A percentile compares a stretch with the other conserved stretches of the same genome.
phyloP scores from a whole-genome alignment of 92 coral and sea anemone genomes.

The Pocillopora grandis region DNA sequence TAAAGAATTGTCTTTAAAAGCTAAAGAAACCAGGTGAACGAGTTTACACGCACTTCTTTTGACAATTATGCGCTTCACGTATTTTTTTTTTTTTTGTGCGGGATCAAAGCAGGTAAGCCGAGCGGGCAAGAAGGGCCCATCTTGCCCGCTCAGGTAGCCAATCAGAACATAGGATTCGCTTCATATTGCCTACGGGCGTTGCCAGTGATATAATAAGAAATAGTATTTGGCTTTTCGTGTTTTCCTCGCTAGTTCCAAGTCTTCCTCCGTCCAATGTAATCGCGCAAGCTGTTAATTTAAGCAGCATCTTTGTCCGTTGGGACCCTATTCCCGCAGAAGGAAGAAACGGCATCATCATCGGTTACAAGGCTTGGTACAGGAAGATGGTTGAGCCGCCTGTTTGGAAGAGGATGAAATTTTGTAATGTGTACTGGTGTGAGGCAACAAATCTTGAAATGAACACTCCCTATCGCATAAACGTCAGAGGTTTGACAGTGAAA shows the following conservation, averaged over 20 bases:
- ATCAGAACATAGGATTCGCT: no score
- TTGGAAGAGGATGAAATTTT: not conserved
- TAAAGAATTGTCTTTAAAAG: no score
- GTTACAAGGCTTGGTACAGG: slow-evolving; percentile 32
- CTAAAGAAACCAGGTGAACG: no score
- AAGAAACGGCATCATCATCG: slow-evolving; percentile 44
- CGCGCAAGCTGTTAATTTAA: slow-evolving; percentile 48
- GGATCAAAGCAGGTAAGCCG: no score
- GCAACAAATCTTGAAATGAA: slow-evolving; percentile 9
- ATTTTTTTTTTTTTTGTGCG: no score
- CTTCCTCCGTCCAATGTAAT: slow-evolving; percentile 36
- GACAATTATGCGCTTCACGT: no score
- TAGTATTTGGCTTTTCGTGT: not conserved
- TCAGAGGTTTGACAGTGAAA: slow-evolving; percentile 3
- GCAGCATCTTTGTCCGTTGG: slow-evolving; percentile 49
- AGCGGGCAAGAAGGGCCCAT: no score
- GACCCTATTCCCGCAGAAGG: slow-evolving; percentile 39
- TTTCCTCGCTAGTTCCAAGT: slow-evolving; percentile 19
- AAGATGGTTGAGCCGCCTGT: not conserved
- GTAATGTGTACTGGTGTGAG: slow-evolving; percentile 4
- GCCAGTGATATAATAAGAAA: no score
- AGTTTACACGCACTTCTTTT: no score
- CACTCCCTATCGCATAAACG: not conserved
- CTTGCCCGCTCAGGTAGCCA: no score
- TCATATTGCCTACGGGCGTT: no score